Percentiles rank a stretch among this genome's conserved stretches.
phyloP scores from a whole-genome alignment of 1,140 invertebrate genomes.

The Lerema accius region DNA sequence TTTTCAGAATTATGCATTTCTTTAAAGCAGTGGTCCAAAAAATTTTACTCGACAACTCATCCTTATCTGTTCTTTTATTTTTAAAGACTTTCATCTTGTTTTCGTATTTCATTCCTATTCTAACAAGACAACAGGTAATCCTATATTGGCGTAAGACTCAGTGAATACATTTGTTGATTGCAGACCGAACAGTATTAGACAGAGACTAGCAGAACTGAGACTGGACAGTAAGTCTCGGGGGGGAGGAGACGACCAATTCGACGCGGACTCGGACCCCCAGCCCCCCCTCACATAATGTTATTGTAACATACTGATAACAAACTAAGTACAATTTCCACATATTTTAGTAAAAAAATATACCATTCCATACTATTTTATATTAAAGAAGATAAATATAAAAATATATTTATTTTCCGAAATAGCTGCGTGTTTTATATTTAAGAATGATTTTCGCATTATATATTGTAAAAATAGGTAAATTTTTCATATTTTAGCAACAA shows the following conservation, averaged over 20 bases:
- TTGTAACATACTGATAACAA: conserved; percentile 1
- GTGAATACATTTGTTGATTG: conserved; percentile 34
- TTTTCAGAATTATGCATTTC: too few species aligned
- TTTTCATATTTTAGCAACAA: conserved; percentile 3
- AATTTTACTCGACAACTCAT: too few species aligned
- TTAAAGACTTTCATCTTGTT: too few species aligned
- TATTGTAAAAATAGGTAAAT: not conserved
- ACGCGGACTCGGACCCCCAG: conserved; percentile 47
- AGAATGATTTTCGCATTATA: not conserved
- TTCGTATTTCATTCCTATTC: too few species aligned
- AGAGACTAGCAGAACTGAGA: conserved; percentile 71
- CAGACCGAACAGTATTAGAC: conserved; percentile 74
- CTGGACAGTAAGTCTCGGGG: conserved; percentile 72
- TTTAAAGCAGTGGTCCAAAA: too few species aligned
- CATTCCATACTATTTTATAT: conserved; percentile 5
- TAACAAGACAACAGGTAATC: too few species aligned
- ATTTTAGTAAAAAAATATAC: conserved; percentile 9
- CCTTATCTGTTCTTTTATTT: too few species aligned
- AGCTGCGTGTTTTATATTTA: conserved; percentile 10
- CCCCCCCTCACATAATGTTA: conserved; percentile 26
- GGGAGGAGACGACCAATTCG: conserved; percentile 64
- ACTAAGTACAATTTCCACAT: conserved; percentile 20
- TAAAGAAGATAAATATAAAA: conserved; percentile 11
- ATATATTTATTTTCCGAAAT: conserved; percentile 23
- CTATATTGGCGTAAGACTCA: too few species aligned